A percentile compares a stretch with the other conserved stretches of the same genome.
These are phyloP conservation scores for Cyprinodon tularosa DNA, from an alignment of 2,113 vertebrate species.

Conservation along the genomic window DNA sequence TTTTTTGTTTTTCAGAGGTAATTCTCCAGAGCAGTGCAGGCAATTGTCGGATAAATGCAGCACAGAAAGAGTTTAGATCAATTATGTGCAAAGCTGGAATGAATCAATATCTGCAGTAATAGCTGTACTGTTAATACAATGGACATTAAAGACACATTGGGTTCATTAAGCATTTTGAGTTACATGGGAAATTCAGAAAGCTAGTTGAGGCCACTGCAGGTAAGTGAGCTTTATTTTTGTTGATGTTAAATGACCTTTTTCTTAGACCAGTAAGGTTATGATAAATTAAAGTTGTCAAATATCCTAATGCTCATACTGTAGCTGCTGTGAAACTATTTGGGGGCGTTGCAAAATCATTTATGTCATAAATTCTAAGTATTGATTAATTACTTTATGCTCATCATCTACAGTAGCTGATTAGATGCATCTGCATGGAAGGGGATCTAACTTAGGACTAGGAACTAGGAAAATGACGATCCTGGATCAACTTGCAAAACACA, in stretches of 20 bases:
- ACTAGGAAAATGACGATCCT: too few relatives aligned
- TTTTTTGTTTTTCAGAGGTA: too few relatives aligned
- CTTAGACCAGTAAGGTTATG: not conserved
- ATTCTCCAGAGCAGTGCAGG: too few relatives aligned
- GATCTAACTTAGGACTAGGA: too few relatives aligned
- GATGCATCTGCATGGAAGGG: not conserved
- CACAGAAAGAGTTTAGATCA: too few relatives aligned
- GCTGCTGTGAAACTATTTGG: not conserved
- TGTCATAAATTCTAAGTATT: not conserved
- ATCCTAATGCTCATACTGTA: not conserved
- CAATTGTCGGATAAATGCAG: too few relatives aligned
- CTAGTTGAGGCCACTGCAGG: not conserved
- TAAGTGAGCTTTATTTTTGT: not conserved
- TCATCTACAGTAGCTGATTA: not conserved
- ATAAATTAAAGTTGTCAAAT: not conserved
- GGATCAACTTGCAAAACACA: not conserved
- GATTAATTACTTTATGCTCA: not conserved
- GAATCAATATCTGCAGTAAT: not conserved
- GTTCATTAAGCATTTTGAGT: not conserved
- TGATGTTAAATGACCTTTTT: not conserved
- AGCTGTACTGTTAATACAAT: not conserved
- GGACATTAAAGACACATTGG: not conserved
- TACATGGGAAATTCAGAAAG: not conserved
- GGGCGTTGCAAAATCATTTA: not conserved
- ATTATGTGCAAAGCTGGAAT: too few relatives aligned